Conservation (phyloP, 1,140 invertebrate species). For the Stegodyphus dumicola region DNA sequence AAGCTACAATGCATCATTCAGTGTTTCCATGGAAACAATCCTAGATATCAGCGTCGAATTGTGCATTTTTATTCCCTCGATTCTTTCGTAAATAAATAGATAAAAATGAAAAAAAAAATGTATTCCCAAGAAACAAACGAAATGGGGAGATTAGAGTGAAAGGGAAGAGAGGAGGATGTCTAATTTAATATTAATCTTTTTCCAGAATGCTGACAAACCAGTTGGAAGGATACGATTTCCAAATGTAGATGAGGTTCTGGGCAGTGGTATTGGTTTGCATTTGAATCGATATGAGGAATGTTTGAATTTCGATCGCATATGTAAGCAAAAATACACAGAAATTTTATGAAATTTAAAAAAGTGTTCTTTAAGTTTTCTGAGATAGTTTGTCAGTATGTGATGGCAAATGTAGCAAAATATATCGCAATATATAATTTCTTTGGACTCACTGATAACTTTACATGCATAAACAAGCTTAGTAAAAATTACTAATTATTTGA, state of each 20-base stretch:
- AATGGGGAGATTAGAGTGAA: conserved; percentile 24
- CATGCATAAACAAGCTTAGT: no score
- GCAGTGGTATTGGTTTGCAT: neutral
- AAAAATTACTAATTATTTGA: no score
- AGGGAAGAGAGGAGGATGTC: neutral
- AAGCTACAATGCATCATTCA: conserved; percentile 20
- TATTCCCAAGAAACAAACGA: conserved; percentile 9
- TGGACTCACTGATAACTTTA: no score
- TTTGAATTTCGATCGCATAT: no score
- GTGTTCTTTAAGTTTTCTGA: no score
- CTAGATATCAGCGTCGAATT: conserved; percentile 8
- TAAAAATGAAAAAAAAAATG: conserved; percentile 16
- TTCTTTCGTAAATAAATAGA: conserved; percentile 37
- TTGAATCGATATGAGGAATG: no score
- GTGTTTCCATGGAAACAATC: neutral
- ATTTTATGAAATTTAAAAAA: no score
- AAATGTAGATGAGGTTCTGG: neutral
- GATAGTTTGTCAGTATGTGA: no score
- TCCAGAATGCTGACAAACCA: neutral
- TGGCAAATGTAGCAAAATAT: no score
- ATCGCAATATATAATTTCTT: no score
- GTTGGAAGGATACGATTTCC: conserved; percentile 18
- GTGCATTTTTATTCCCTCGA: conserved; percentile 1
- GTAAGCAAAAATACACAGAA: no score
- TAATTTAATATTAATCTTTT: conserved; percentile 42